A percentile compares a stretch with the other conserved stretches of the same genome.
Conservation (phyloP, 2,113 vertebrate genomes). For the Dasypus novemcinctus region DNA sequence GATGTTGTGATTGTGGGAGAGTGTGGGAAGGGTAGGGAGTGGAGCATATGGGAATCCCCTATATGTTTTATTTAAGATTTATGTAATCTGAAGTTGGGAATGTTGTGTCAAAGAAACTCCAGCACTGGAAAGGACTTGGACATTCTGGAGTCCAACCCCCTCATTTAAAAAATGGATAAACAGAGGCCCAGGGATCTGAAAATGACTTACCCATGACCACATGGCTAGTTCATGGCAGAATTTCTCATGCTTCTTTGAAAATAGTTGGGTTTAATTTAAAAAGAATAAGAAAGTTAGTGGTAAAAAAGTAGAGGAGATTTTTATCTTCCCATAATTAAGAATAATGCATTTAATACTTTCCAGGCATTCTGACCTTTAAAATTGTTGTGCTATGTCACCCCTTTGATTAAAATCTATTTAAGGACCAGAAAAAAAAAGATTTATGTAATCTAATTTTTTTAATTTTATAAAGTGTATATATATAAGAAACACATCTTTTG, state of each 20-base stretch:
- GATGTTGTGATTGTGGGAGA: no score
- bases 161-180: background rate
- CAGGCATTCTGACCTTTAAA: background rate
- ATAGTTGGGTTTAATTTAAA: background rate
- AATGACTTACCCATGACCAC: background rate
- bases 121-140: background rate
- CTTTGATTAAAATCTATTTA: constrained; percentile 10
- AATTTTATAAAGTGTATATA: no score
- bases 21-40: no score
- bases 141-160: background rate
- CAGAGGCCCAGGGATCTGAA: background rate
- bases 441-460: no score
- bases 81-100: no score
- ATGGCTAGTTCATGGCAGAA: background rate
- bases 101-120: background rate
- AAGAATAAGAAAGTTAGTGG: background rate
- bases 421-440: background rate
- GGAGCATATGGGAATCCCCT: no score
- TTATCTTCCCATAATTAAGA: background rate
- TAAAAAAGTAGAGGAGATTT: background rate
- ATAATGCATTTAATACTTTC: background rate
- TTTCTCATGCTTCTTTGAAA: background rate
- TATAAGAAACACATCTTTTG: no score
- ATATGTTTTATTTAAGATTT: no score
- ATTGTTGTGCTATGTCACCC: background rate